Evolutionary conservation across 2,113 vertebrate genomes (phyloP).

Genomic region (Cygnus buccinator): DNA sequence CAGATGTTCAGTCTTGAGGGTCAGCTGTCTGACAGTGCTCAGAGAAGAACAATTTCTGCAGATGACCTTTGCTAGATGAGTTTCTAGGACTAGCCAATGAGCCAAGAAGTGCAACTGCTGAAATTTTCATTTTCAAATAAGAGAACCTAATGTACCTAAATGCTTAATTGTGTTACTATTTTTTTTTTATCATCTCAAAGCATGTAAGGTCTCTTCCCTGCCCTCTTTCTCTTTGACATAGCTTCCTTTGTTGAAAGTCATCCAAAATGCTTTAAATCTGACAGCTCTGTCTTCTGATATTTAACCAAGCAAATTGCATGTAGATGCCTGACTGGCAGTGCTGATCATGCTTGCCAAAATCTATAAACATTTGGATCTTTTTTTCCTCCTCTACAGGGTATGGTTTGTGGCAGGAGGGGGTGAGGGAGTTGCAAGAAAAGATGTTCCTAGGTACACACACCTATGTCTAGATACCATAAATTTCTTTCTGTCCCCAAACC

Average conservation of each 20-base stretch:
- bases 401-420: not conserved
- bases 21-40: not conserved
- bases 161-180: not conserved
- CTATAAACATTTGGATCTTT: not conserved
- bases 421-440: not conserved
- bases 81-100: not conserved
- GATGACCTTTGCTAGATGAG: not conserved
- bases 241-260: not conserved
- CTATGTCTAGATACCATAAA: not conserved
- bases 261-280: not conserved
- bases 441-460: not conserved
- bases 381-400: not conserved
- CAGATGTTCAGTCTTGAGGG: not conserved
- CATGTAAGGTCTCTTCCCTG: not conserved
- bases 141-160: not conserved
- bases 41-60: not conserved
- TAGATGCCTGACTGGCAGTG: not conserved
- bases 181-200: rapidly evolving
- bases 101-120: not conserved
- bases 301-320: not conserved
- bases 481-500: constrained; percentile 35
- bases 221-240: not conserved
- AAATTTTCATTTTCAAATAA: not conserved
- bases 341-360: not conserved
- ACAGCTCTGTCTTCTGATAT: not conserved